These are phyloP conservation scores for Ellobius talpinus DNA, from an alignment of 2,113 vertebrate genomes.

Conservation along the genomic window DNA sequence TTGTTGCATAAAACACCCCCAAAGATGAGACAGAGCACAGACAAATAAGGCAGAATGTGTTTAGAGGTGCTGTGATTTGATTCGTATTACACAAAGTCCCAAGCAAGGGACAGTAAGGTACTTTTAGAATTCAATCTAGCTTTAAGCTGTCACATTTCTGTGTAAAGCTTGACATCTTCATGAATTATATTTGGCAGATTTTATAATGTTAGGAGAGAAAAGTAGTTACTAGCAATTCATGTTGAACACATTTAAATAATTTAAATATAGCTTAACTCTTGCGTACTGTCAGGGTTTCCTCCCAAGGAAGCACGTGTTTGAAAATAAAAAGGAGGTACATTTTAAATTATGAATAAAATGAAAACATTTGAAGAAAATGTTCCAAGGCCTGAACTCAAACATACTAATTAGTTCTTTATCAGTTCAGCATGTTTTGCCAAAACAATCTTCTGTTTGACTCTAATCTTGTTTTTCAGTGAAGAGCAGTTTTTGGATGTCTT, in stretches of 20 bases:
- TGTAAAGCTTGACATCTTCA: conserved; percentile 38
- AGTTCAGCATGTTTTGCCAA: conserved; percentile 68
- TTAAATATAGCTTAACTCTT: conserved; percentile 63
- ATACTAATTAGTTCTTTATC: conserved; percentile 75
- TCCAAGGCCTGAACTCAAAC: conserved; percentile 42
- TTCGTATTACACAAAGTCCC: conserved; percentile 45
- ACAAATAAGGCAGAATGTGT: conserved; percentile 38
- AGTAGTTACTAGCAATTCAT: conserved; percentile 38
- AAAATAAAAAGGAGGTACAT: conserved; percentile 55
- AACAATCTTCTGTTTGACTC: conserved; percentile 68
- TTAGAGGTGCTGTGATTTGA: conserved; percentile 46
- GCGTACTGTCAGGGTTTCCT: conserved; percentile 37
- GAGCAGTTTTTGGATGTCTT: conserved; percentile 65
- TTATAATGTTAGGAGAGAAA: conserved; percentile 46
- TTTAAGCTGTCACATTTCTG: conserved; percentile 30
- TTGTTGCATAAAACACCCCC: not conserved
- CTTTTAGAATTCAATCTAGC: conserved; percentile 33
- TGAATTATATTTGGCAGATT: conserved; percentile 45
- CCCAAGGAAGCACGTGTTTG: conserved; percentile 65
- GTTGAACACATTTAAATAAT: conserved; percentile 61
- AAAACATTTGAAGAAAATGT: conserved; percentile 68
- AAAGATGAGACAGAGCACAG: conserved; percentile 12
- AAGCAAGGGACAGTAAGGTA: conserved; percentile 8
- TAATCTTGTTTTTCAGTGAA: conserved; percentile 65
- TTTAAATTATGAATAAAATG: conserved; percentile 70